Evolutionary conservation across 2,113 vertebrate species (phyloP).

Genomic region (Excalfactoria chinensis): DNA sequence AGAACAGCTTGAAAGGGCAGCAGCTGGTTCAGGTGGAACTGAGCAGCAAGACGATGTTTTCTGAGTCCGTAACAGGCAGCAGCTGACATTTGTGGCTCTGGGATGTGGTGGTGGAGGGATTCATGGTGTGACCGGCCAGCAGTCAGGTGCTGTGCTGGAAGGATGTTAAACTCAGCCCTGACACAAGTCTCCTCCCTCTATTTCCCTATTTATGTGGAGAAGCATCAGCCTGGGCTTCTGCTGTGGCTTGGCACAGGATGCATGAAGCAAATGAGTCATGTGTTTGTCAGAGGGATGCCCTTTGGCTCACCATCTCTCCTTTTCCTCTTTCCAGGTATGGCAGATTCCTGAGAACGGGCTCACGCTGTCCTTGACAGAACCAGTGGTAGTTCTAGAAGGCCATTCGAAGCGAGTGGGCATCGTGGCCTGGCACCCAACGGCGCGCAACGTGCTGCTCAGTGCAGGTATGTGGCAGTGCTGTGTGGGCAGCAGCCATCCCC

Average conservation of each 20-base stretch:
- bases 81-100: accelerated
- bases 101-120: accelerated
- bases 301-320: neutral
- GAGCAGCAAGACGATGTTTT: neutral
- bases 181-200: neutral
- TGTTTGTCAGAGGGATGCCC: accelerated
- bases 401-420: slow-evolving; percentile 97
- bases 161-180: neutral
- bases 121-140: neutral
- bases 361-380: slow-evolving; percentile 89
- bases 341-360: slow-evolving; percentile 96
- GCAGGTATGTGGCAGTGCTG: slow-evolving; percentile 80
- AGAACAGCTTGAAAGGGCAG: neutral
- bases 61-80: neutral
- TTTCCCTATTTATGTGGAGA: neutral
- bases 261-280: accelerated
- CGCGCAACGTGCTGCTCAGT: slow-evolving; percentile 93
- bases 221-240: accelerated
- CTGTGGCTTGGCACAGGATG: accelerated
- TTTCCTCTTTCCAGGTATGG: slow-evolving; percentile 85
- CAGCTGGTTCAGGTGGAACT: neutral
- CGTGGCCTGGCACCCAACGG: slow-evolving; percentile 94
- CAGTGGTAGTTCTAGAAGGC: slow-evolving; percentile 91
- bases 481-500: neutral
- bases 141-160: neutral